Percentiles rank a stretch among this genome's conserved stretches.
These are phyloP conservation scores for Brachyhypopomus gauderio DNA, from an alignment of 2,113 vertebrate species.

Conservation along the genomic window DNA sequence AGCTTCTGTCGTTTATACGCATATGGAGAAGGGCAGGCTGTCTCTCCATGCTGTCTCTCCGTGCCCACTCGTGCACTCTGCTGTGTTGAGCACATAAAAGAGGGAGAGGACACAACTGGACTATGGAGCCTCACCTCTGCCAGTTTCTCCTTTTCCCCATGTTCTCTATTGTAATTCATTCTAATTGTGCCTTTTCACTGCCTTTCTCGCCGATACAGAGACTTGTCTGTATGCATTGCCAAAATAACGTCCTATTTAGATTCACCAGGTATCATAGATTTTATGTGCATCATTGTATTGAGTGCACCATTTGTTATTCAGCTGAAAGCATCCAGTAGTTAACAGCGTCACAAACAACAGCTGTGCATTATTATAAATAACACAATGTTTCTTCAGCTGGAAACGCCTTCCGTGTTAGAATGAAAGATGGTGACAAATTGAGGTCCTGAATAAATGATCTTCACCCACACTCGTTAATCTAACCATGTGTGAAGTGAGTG, in stretches of 20 bases:
- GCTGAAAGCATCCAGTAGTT: slow-evolving; percentile 24
- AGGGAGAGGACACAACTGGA: neutral
- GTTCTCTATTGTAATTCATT: neutral
- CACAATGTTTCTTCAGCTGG: slow-evolving; percentile 15
- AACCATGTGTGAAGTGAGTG: slow-evolving; percentile 44
- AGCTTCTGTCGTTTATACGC: neutral
- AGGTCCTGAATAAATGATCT: slow-evolving; percentile 44
- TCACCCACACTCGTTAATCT: slow-evolving; percentile 52
- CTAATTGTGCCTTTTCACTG: neutral
- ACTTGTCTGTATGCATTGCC: neutral
- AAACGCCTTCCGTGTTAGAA: slow-evolving; percentile 46
- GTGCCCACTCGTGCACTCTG: too few relatives aligned
- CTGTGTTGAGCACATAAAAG: too few relatives aligned
- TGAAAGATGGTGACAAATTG: slow-evolving; percentile 49
- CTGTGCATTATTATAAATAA: slow-evolving; percentile 38
- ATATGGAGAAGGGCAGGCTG: neutral
- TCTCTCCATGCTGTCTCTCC: neutral
- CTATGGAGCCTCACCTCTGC: neutral
- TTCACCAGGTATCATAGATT: neutral
- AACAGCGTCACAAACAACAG: slow-evolving; percentile 44
- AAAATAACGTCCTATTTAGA: neutral
- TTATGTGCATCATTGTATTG: slow-evolving; percentile 9
- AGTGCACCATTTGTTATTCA: slow-evolving; percentile 29
- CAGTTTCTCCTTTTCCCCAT: neutral
- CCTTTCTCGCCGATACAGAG: neutral